Evolutionary conservation across 2,888 invertebrate species (phyloP).

Genomic region (Synergus itoensis): DNA sequence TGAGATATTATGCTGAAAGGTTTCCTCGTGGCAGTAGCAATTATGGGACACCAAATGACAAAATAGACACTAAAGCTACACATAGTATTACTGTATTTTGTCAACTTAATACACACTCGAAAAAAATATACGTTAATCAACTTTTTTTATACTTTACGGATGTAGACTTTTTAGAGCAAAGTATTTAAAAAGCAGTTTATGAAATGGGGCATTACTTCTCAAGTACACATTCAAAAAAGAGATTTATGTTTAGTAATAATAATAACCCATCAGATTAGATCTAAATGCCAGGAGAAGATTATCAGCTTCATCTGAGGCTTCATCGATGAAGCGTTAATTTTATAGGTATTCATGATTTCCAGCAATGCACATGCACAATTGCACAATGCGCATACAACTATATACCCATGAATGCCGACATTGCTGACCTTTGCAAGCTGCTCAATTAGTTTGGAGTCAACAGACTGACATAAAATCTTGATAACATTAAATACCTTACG

Average conservation of each 20-base stretch:
- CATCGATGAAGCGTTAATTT: slow-evolving; percentile 11
- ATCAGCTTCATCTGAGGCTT: background rate
- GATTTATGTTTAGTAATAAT: too few species aligned
- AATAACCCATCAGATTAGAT: background rate
- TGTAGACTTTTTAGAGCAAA: background rate
- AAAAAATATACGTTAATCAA: background rate
- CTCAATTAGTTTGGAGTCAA: slow-evolving; percentile 26
- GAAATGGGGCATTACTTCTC: background rate
- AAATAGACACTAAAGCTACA: slow-evolving; percentile 18
- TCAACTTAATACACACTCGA: background rate
- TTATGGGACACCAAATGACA: slow-evolving; percentile 47
- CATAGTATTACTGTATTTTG: too few species aligned
- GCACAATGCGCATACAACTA: background rate
- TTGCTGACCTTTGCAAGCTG: slow-evolving; percentile 30
- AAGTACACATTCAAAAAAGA: too few species aligned
- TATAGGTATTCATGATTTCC: background rate
- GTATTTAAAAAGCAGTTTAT: background rate
- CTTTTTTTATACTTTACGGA: background rate
- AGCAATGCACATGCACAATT: too few species aligned
- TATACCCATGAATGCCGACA: background rate
- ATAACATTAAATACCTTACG: slow-evolving; percentile 23
- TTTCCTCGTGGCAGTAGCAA: slow-evolving; percentile 50
- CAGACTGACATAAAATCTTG: slow-evolving; percentile 25
- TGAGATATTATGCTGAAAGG: slow-evolving; percentile 49
- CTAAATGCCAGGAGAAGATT: slow-evolving; percentile 4